Evolutionary conservation across 2,113 vertebrate species (phyloP).

Genomic region (Tenebrosternarchus preto): DNA sequence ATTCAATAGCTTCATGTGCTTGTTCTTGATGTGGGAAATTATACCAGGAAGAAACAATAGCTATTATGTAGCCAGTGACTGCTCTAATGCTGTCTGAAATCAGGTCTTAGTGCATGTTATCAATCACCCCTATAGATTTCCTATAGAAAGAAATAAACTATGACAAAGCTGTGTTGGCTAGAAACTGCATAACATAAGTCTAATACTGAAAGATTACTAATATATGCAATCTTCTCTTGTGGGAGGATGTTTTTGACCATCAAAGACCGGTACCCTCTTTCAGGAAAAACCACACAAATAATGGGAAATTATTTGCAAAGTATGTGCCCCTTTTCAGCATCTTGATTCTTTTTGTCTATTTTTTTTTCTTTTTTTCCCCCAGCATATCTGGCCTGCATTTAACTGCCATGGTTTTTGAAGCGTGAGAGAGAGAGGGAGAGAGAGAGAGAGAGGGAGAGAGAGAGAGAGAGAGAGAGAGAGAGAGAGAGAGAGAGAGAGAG

Average conservation of each 20-base stretch:
- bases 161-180: background rate
- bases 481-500: constrained; percentile 1
- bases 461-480: constrained; percentile 11
- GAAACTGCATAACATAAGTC: background rate
- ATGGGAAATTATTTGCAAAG: constrained; percentile 35
- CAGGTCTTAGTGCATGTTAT: background rate
- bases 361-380: constrained; percentile 51
- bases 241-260: constrained; percentile 21
- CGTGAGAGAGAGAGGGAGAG: constrained; percentile 36
- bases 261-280: constrained; percentile 36
- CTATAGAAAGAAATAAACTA: constrained; percentile 12
- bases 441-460: background rate
- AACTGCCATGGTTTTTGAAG: constrained; percentile 61
- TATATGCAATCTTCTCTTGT: constrained; percentile 23
- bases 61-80: background rate
- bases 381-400: constrained; percentile 50
- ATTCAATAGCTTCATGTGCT: constrained; percentile 11
- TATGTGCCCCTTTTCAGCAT: constrained; percentile 30
- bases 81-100: background rate
- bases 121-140: background rate
- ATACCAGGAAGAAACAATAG: background rate
- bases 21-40: background rate
- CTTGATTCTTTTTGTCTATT: constrained; percentile 45
- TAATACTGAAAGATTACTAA: constrained; percentile 15
- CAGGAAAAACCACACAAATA: constrained; percentile 36